phyloP scores from a whole-genome alignment of 2,113 vertebrate genomes.

The Xyrauchen texanus region DNA sequence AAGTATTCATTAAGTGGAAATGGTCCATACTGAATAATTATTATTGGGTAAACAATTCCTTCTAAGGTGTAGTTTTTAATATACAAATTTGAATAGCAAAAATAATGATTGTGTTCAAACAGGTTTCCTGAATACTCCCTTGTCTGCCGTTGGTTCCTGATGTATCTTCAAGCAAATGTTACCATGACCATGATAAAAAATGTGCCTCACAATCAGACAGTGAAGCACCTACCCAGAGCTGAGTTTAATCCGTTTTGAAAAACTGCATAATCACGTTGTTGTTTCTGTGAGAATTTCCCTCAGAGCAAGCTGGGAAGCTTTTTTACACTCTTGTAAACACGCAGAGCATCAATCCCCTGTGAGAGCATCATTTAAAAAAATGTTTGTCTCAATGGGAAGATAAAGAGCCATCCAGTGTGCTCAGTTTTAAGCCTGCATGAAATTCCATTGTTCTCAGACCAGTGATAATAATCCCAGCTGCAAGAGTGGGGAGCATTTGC shows the following conservation, averaged over 20 bases:
- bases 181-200: background rate
- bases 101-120: too few species aligned
- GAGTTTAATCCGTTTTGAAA: background rate
- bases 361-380: slow-evolving; percentile 68
- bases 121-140: too few species aligned
- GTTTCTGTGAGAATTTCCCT: background rate
- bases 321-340: slow-evolving; percentile 26
- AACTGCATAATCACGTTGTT: slow-evolving; percentile 11
- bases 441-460: slow-evolving; percentile 64
- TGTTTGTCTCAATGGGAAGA: slow-evolving; percentile 67
- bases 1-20: too few species aligned
- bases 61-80: too few species aligned
- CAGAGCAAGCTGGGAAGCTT: background rate
- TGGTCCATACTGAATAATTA: too few species aligned
- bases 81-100: too few species aligned
- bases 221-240: background rate
- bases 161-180: background rate
- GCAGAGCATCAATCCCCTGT: slow-evolving; percentile 54
- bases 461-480: slow-evolving; percentile 57
- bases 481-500: slow-evolving; percentile 47
- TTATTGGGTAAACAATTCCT: too few species aligned
- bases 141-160: too few species aligned
- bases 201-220: background rate
- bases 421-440: slow-evolving; percentile 73
- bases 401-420: slow-evolving; percentile 65